phyloP scores from a whole-genome alignment of 2,888 invertebrate genomes.

The Dolichomitus sp. region DNA sequence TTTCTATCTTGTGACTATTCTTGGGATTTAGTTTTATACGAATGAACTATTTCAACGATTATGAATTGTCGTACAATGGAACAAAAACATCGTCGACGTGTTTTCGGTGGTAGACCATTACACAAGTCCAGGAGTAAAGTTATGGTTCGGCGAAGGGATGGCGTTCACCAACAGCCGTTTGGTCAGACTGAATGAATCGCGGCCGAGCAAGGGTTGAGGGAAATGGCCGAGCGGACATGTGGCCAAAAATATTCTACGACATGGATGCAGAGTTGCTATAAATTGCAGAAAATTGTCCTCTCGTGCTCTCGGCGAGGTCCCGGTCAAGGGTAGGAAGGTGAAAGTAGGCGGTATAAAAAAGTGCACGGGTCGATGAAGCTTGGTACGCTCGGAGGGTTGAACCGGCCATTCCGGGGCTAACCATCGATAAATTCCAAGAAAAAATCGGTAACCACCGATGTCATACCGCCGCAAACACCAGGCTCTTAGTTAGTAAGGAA shows the following conservation, averaged over 20 bases:
- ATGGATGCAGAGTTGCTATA: constrained; percentile 80
- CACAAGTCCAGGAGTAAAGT: no score
- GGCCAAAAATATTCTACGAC: constrained; percentile 82
- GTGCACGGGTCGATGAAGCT: constrained; percentile 31
- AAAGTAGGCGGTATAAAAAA: constrained; percentile 38
- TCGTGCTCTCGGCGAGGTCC: constrained; percentile 60
- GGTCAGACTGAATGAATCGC: constrained; percentile 7
- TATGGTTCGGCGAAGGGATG: neutral
- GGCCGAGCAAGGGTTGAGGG: constrained; percentile 3
- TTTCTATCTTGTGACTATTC: neutral
- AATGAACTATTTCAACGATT: no score
- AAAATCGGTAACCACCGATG: neutral
- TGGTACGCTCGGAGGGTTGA: constrained; percentile 36
- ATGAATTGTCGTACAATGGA: no score
- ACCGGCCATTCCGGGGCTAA: constrained; percentile 35
- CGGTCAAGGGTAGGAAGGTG: constrained; percentile 41
- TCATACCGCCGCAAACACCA: neutral
- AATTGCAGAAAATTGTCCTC: constrained; percentile 76
- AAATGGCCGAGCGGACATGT: constrained; percentile 77
- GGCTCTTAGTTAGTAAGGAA: neutral
- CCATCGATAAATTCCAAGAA: constrained; percentile 50
- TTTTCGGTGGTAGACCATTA: no score
- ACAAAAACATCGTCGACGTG: no score
- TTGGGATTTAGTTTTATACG: no score
- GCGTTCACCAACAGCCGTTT: neutral